These are phyloP conservation scores for Dasypogon diadema DNA, from an alignment of 2,888 invertebrate species.

Conservation along the genomic window DNA sequence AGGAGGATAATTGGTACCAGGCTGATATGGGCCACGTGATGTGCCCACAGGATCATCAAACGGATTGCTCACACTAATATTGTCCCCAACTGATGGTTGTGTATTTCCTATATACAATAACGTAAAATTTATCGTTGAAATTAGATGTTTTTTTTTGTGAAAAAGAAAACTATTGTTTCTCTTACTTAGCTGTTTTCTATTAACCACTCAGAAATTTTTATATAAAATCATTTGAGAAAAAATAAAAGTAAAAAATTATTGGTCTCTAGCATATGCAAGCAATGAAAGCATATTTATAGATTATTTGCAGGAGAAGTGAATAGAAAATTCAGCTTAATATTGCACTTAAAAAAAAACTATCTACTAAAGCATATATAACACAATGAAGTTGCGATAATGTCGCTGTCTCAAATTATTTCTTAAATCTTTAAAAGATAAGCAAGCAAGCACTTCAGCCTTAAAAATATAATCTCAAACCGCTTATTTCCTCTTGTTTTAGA, in stretches of 20 bases:
- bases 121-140: slow-evolving; percentile 15
- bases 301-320: slow-evolving; percentile 19
- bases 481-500: too few species aligned
- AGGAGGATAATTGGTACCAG: slow-evolving; percentile 66
- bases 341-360: neutral
- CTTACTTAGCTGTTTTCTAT: slow-evolving; percentile 32
- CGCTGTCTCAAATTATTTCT: neutral
- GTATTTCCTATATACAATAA: slow-evolving; percentile 60
- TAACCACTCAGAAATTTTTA: slow-evolving; percentile 14
- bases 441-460: too few species aligned
- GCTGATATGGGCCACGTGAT: slow-evolving; percentile 64
- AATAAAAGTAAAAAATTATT: too few species aligned
- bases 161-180: slow-evolving; percentile 2
- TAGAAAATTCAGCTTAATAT: slow-evolving; percentile 25
- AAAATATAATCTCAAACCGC: too few species aligned
- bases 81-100: slow-evolving; percentile 73
- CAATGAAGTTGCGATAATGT: neutral
- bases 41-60: slow-evolving; percentile 78
- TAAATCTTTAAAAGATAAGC: too few species aligned
- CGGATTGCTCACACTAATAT: slow-evolving; percentile 87
- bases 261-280: neutral
- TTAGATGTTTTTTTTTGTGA: neutral
- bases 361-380: too few species aligned
- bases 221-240: neutral
- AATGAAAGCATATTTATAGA: neutral